These are phyloP conservation scores for Acropora tenuis DNA, from an alignment of 64 coral and sea anemone genomes.

Conservation along the genomic window DNA sequence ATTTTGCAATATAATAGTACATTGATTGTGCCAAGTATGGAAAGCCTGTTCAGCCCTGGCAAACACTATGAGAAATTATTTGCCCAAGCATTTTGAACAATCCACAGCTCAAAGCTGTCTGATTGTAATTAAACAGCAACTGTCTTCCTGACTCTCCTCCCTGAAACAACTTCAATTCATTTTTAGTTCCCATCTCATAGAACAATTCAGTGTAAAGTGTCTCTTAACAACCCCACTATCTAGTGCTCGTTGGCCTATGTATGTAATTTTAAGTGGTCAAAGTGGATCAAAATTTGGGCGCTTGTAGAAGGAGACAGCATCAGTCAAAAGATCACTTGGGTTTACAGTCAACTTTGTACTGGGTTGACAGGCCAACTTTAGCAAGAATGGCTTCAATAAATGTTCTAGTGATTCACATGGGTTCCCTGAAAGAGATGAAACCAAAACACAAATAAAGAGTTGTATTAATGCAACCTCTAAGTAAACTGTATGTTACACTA, in stretches of 20 bases:
- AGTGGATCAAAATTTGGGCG: neutral
- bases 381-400: no score
- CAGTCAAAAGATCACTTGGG: neutral
- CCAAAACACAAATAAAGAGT: neutral
- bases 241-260: neutral
- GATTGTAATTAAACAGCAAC: slow-evolving; percentile 27
- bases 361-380: neutral
- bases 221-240: no score
- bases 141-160: neutral
- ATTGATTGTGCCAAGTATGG: slow-evolving; percentile 21
- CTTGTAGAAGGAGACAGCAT: slow-evolving; percentile 16
- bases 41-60: slow-evolving; percentile 6
- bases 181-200: no score
- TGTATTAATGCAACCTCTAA: neutral
- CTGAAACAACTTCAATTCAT: neutral
- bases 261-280: neutral
- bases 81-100: neutral
- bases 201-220: no score
- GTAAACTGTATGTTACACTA: no score
- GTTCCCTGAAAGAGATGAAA: no score
- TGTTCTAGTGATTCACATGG: no score
- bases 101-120: slow-evolving; percentile 26
- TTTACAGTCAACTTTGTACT: neutral
- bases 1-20: slow-evolving; percentile 27
- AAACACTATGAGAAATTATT: slow-evolving; percentile 20